Evolutionary conservation across 2,797 vertebrate species (phyloP), one percentile per base, ranked within the genome.

Genomic region (Pipistrellus pygmaeus): DNA sequence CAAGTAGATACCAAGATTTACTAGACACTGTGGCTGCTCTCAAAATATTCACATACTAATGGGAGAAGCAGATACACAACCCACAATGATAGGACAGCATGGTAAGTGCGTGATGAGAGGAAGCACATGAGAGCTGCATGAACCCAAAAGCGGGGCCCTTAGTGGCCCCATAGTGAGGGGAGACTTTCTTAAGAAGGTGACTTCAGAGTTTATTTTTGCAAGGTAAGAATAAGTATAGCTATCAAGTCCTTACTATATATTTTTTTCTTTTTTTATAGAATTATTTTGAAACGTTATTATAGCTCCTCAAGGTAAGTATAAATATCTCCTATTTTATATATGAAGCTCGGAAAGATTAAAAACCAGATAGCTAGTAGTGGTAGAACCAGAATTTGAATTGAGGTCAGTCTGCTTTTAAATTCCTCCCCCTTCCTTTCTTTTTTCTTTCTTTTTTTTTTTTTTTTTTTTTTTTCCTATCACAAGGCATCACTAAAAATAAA

Each of bases 311-410:
- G 27, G 35, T 84, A 81, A 64, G 18, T 85, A 73, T 48, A 92
- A 75, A 51, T 87, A 95, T n/a, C 35, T 94, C 62, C 76, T 23
- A 83, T 68, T 86, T 93, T 95, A 90, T 83, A 93, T 72, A 64
- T 62, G 32, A 96, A 92, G 62, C 60, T 68, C 60, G 95, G 21
- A 82, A 78, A 85, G 30, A 60, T 75, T 88, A 62, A 93, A 81
- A 80, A 46, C 51, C n/a, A 77, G 21, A 27, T 57, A 93, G 66
- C 5, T 72, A 87, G 51, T 51, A 93, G 64, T 46, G 8, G 32
- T 71, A 69, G 81, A 93, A 72, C 18, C 8, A 96, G n/a, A 60
- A 93, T 78, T 46, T 85, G 35, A 93, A 78, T n/a, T 53, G 38
- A 87, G 84, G n/a, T 93, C 69, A 90, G 38, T 32, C 71, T 77